These are phyloP conservation scores for Cecidostiba fungosa DNA, from an alignment of 2,888 invertebrate genomes.

Conservation along the genomic window DNA sequence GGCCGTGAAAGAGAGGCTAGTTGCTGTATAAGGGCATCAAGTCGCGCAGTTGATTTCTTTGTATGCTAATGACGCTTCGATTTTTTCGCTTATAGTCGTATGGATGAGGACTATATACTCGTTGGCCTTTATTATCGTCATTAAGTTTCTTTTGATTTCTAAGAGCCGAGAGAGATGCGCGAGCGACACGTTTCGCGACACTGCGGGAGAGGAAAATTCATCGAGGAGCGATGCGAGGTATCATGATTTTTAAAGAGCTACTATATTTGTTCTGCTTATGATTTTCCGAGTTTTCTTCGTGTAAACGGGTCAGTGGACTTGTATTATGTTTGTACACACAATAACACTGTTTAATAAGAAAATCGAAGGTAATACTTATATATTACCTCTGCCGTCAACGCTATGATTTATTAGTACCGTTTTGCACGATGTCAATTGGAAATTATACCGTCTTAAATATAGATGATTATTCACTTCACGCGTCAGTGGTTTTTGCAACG, in stretches of 20 bases:
- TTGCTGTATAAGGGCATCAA: not conserved
- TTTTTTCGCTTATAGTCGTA: not conserved
- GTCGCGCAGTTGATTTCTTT: constrained; percentile 26
- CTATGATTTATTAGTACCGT: not conserved
- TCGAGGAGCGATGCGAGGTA: not conserved
- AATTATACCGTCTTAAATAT: not conserved
- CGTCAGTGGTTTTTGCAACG: not conserved
- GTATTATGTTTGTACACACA: too few species aligned
- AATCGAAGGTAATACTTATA: not conserved
- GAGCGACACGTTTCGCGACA: not conserved
- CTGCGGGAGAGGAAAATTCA: not conserved
- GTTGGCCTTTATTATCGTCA: constrained; percentile 24
- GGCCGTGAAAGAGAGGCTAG: constrained; percentile 15
- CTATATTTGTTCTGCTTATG: not conserved
- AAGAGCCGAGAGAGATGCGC: not conserved
- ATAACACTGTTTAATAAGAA: not conserved
- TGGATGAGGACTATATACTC: not conserved
- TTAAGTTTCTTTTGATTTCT: constrained; percentile 52
- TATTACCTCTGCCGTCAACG: too few species aligned
- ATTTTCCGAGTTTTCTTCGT: not conserved
- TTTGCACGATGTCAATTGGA: not conserved
- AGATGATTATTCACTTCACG: not conserved
- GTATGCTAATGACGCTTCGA: constrained; percentile 40
- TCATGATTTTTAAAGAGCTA: not conserved
- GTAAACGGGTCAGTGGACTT: not conserved